These are phyloP conservation scores for Paracentrotus lividus DNA, from an alignment of 53 echinoderm and acorn worm genomes.

Conservation along the genomic window DNA sequence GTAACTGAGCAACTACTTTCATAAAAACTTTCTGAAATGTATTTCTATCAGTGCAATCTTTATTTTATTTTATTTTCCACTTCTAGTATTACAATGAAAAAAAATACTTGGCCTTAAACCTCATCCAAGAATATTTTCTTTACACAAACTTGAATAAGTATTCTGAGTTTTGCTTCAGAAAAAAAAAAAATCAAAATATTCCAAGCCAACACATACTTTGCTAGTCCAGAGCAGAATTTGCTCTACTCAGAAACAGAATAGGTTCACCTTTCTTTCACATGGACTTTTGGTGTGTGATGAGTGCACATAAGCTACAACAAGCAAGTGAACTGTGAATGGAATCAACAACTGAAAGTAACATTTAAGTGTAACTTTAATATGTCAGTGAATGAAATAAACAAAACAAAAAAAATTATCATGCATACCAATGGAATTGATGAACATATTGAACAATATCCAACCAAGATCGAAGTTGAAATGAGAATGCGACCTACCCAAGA, in stretches of 20 bases:
- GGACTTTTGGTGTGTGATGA: neutral
- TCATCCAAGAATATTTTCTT: too few species aligned
- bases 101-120: too few species aligned
- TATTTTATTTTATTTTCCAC: too few species aligned
- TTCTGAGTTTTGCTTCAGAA: too few species aligned
- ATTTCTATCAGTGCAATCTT: too few species aligned
- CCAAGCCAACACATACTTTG: too few species aligned
- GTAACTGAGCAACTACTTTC: too few species aligned
- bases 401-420: neutral
- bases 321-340: constrained; percentile 26
- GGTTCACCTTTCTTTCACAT: neutral
- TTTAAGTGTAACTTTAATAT: neutral
- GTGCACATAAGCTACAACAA: constrained; percentile 23
- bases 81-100: too few species aligned
- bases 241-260: neutral
- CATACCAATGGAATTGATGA: constrained; percentile 29
- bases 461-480: constrained; percentile 7
- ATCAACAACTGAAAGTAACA: neutral
- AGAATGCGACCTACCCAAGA: constrained; percentile 54
- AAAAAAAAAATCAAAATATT: too few species aligned
- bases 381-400: constrained; percentile 6
- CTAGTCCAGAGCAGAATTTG: too few species aligned
- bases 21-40: too few species aligned
- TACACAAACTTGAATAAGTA: too few species aligned
- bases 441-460: constrained; percentile 40